phyloP scores from a whole-genome alignment of 1,140 invertebrate species.

The Drosophila pseudoananassae region DNA sequence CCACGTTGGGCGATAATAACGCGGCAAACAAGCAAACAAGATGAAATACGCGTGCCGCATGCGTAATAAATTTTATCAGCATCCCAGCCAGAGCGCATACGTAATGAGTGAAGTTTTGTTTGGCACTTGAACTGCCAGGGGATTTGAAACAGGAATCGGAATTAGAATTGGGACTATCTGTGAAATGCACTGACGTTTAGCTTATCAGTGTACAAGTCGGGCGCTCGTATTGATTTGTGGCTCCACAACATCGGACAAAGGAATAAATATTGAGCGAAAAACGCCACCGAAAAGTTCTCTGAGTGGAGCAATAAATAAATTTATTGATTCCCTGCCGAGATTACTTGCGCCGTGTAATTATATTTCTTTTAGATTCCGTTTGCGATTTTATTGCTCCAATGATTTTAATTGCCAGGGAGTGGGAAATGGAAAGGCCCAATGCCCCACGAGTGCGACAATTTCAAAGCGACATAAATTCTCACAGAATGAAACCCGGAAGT shows the following conservation, averaged over 20 bases:
- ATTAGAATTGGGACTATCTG: conserved; percentile 39
- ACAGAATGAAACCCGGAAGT: conserved; percentile 74
- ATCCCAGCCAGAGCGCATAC: conserved; percentile 20
- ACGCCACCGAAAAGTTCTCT: background rate
- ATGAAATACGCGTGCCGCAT: conserved; percentile 80
- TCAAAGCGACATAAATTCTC: conserved; percentile 76
- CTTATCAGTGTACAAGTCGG: conserved; percentile 38
- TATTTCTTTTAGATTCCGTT: conserved; percentile 30
- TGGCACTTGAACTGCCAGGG: conserved; percentile 46
- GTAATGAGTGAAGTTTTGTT: conserved; percentile 43
- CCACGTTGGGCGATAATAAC: conserved; percentile 79
- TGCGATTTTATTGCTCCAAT: conserved; percentile 61
- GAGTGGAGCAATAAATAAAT: conserved; percentile 1
- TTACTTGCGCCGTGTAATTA: conserved; percentile 52
- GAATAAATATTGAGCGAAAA: conserved; percentile 25
- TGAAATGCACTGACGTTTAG: conserved; percentile 33
- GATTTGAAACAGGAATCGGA: conserved; percentile 19
- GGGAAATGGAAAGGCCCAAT: background rate
- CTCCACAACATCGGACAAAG: background rate
- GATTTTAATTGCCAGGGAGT: conserved; percentile 63
- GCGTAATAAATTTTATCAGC: conserved; percentile 78
- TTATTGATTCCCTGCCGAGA: conserved; percentile 54
- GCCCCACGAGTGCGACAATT: conserved; percentile 59
- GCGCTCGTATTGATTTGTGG: conserved; percentile 18
- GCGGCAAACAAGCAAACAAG: conserved; percentile 81